phyloP scores from a whole-genome alignment of 1,140 invertebrate species.

The Bradynema listronoti region DNA sequence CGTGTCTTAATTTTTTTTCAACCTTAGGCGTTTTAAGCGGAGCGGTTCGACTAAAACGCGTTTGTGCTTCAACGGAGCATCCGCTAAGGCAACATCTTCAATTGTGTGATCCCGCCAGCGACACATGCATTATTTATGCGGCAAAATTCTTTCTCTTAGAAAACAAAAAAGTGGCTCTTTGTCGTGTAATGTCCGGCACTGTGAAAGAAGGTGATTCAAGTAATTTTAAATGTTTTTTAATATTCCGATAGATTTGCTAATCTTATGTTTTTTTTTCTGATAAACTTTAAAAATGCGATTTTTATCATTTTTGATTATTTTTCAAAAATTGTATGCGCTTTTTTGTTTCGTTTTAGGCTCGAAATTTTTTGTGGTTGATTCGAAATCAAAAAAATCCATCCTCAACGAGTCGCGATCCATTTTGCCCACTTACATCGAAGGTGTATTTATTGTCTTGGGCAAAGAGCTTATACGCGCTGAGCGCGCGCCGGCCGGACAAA shows the following conservation, averaged over 20 bases:
- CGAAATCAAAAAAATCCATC: constrained; percentile 1
- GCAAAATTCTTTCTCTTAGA: constrained; percentile 41
- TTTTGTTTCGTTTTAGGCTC: too few species aligned
- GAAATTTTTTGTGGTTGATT: too few species aligned
- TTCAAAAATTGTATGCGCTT: too few species aligned
- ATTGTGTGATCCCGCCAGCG: constrained; percentile 19
- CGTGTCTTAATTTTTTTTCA: too few species aligned
- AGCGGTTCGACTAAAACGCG: constrained; percentile 19
- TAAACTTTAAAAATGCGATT: too few species aligned
- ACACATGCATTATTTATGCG: constrained; percentile 21
- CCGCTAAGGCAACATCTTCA: constrained; percentile 5
- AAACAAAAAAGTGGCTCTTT: constrained; percentile 37
- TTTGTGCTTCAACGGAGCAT: constrained; percentile 15
- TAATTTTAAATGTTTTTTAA: constrained; percentile 5
- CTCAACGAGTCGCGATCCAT: neutral
- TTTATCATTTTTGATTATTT: too few species aligned
- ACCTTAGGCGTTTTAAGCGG: too few species aligned
- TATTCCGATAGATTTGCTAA: too few species aligned
- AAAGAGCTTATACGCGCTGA: constrained; percentile 76
- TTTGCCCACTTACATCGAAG: constrained; percentile 53
- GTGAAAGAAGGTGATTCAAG: constrained; percentile 25
- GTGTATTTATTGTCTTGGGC: constrained; percentile 86
- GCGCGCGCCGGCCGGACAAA: constrained; percentile 77
- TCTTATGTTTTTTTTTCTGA: too few species aligned
- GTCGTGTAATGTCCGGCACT: constrained; percentile 46